A percentile compares a stretch with the other conserved stretches of the same genome.
Evolutionary conservation across 1,140 invertebrate species (phyloP).

Genomic region (Heliconius eleuchia): DNA sequence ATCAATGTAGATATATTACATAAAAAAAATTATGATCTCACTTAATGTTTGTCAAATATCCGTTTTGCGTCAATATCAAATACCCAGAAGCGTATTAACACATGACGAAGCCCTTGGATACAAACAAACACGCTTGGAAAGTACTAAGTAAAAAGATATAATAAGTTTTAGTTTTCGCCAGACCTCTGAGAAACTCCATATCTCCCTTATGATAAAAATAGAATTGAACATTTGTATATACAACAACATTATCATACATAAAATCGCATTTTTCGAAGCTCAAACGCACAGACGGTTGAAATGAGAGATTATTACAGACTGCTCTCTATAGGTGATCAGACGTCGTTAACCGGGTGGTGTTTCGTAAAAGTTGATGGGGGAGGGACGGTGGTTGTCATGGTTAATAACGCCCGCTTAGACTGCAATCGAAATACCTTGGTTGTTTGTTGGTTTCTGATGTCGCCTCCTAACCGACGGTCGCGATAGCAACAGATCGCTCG

Average conservation of each 20-base stretch:
- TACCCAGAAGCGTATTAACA: too few relatives aligned
- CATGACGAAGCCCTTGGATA: too few relatives aligned
- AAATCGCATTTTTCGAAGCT: conserved; percentile 33
- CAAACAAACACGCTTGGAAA: too few relatives aligned
- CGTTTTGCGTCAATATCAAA: too few relatives aligned
- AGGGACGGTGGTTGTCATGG: conserved; percentile 71
- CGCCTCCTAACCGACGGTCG: conserved; percentile 39
- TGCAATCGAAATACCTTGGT: conserved; percentile 11
- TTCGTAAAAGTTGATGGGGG: conserved; percentile 67
- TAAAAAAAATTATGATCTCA: too few relatives aligned
- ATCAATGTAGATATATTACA: too few relatives aligned
- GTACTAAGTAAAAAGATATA: too few relatives aligned
- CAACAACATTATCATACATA: background rate
- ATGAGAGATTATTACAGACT: conserved; percentile 66
- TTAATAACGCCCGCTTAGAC: conserved; percentile 65
- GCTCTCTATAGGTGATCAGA: conserved; percentile 73
- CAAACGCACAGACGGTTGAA: conserved; percentile 52
- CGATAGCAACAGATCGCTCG: conserved; percentile 68
- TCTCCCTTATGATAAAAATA: too few relatives aligned
- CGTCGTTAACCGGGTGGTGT: conserved; percentile 66
- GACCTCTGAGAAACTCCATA: too few relatives aligned
- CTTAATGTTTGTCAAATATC: too few relatives aligned
- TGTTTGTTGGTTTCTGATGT: conserved; percentile 1
- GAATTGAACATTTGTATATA: background rate
- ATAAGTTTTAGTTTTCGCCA: too few relatives aligned